These are phyloP conservation scores for Rhodeus uyekii DNA, from an alignment of 2,797 vertebrate genomes.

Conservation along the genomic window DNA sequence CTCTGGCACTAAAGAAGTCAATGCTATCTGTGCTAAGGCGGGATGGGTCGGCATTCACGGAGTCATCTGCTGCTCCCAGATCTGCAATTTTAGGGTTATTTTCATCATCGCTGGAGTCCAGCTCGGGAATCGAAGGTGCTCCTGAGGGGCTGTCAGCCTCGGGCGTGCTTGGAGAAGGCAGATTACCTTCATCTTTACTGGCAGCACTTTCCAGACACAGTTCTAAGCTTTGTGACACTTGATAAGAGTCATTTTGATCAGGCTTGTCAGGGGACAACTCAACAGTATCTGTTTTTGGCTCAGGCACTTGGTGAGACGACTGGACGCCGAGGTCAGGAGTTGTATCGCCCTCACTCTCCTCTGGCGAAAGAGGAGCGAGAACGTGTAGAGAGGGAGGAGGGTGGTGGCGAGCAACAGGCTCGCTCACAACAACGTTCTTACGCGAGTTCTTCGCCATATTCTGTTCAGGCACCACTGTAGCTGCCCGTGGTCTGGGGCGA, in stretches of 20 bases:
- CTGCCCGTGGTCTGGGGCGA: constrained; percentile 81
- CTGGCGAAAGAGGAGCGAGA: constrained; percentile 61
- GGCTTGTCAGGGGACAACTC: constrained; percentile 55
- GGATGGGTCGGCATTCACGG: constrained; percentile 64
- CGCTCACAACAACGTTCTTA: constrained; percentile 52
- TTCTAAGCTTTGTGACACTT: constrained; percentile 60
- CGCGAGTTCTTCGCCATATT: constrained; percentile 68
- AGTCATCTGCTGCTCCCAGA: constrained; percentile 55
- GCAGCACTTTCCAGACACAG: constrained; percentile 58
- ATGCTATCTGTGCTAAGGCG: constrained; percentile 87
- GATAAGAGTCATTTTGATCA: constrained; percentile 64
- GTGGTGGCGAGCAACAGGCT: constrained; percentile 59
- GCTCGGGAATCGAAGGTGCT: constrained; percentile 9
- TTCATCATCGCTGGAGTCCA: constrained; percentile 59
- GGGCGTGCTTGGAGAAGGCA: constrained; percentile 65
- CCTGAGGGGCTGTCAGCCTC: constrained; percentile 67
- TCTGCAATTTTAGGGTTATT: constrained; percentile 61
- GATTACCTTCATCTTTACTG: constrained; percentile 29
- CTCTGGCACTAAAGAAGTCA: constrained; percentile 92
- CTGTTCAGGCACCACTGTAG: constrained; percentile 83
- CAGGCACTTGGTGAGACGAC: constrained; percentile 47
- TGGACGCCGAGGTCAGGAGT: constrained; percentile 30
- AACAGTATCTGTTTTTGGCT: constrained; percentile 45
- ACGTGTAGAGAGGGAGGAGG: constrained; percentile 67
- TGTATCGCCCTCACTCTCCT: constrained; percentile 12